Base-by-base conservation (phyloP, 2,797 vertebrate species). In the Clamator glandarius region DNA sequence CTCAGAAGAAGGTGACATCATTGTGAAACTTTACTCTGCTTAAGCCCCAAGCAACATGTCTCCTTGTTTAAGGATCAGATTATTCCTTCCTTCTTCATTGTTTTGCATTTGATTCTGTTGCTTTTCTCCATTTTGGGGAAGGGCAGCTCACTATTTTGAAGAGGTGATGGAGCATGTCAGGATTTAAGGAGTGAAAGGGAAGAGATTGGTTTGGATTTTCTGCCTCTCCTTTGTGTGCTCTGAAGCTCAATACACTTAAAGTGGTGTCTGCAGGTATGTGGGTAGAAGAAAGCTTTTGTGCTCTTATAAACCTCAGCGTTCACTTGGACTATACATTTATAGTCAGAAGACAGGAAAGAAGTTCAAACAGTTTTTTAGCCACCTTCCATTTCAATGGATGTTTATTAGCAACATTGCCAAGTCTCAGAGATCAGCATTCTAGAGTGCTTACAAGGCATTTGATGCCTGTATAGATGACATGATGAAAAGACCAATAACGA, bases 61-160 rank as follows among this genome's bases (percentile, higher is more conserved):
- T 97, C 97, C 97, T 98, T 98, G 98, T 98, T 99, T 99, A 98
- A 98, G 98, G 98, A 98, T 98, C 98, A 98, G 98, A 98, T 98
- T 98, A 98, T 98, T 98, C 97, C 96, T 95, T 82, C 78, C 96
- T 95, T 82, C 78, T 79, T 97, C 92, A 98, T 98, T 99, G 98
- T 98, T 98, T 98, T 95, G 96, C 95, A 14, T 97, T 98, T 97
- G 97, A 98, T 98, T 98, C 98, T 97, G 96, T 95, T 98, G 97
- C 97, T 98, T 98, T 98, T 98, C 97, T 98, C 97, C 96, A 41
- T 94, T 97, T 95, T 55, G 78, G 89, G 91, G 97, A 98, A 97
- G 97, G 98, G 98, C 98, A 98, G 98, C 97, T 98, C 97, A 97
- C 97, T 97, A 98, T 99, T 98, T 99, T 98, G 96, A 97, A 97